Conservation (phyloP, 2,888 invertebrate species). For the Lordiphosa andalusiaca region DNA sequence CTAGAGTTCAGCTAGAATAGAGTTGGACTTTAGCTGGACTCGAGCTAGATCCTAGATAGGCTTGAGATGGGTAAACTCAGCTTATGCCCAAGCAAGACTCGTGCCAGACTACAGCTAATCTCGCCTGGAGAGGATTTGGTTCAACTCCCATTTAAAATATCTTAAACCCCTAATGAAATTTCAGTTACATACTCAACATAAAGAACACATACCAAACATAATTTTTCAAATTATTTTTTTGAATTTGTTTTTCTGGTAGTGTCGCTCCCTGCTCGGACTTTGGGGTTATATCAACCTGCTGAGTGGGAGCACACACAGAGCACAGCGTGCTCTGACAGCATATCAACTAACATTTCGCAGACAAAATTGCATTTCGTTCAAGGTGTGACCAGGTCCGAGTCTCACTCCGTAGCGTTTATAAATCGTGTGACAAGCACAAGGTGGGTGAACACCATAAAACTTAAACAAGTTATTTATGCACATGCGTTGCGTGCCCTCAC, state of each 20-base stretch:
- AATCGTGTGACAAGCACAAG: conserved; percentile 57
- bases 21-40: no score
- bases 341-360: conserved; percentile 34
- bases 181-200: no score
- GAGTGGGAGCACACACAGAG: neutral
- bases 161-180: no score
- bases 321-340: conserved; percentile 31
- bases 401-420: conserved; percentile 47
- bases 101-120: no score
- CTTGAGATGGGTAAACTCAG: no score
- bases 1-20: no score
- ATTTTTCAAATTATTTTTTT: conserved; percentile 42
- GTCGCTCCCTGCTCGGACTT: conserved; percentile 5
- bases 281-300: neutral
- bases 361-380: conserved; percentile 61
- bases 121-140: no score
- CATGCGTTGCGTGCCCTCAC: conserved; percentile 63
- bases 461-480: conserved; percentile 73
- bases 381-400: conserved; percentile 53
- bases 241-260: conserved; percentile 55
- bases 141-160: no score
- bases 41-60: no score
- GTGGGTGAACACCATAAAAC: conserved; percentile 53
- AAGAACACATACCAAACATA: conserved; percentile 22
- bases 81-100: no score